phyloP scores from a whole-genome alignment of 2,113 vertebrate genomes.

The Festucalex cinctus region DNA sequence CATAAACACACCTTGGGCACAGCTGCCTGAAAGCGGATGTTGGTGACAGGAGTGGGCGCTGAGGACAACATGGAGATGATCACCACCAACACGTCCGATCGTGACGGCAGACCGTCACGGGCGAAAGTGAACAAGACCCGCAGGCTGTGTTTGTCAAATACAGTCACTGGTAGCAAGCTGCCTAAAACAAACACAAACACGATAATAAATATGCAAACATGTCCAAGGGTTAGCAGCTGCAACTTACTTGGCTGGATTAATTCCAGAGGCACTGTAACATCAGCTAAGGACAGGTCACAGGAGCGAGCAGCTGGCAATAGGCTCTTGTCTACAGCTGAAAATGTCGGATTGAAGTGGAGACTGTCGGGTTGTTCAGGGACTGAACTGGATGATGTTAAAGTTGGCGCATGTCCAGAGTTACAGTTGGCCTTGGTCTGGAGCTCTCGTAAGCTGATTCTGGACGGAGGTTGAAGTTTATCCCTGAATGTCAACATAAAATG shows the following conservation, averaged over 20 bases:
- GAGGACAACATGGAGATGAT: slow-evolving; percentile 97
- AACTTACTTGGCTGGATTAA: slow-evolving; percentile 94
- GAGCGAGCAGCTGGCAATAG: slow-evolving; percentile 27
- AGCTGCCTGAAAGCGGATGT: slow-evolving; percentile 92
- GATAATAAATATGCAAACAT: neutral
- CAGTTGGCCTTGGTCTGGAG: slow-evolving; percentile 80
- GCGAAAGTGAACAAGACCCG: slow-evolving; percentile 94
- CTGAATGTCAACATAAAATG: slow-evolving; percentile 54
- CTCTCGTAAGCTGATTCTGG: slow-evolving; percentile 85
- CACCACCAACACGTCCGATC: slow-evolving; percentile 89
- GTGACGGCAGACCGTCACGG: slow-evolving; percentile 80
- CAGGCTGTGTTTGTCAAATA: slow-evolving; percentile 91
- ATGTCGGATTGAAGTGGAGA: slow-evolving; percentile 2
- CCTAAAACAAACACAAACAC: slow-evolving; percentile 65
- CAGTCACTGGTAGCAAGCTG: slow-evolving; percentile 89
- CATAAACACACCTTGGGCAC: slow-evolving; percentile 69
- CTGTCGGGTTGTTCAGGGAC: slow-evolving; percentile 53
- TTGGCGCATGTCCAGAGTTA: slow-evolving; percentile 29
- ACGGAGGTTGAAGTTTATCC: slow-evolving; percentile 83
- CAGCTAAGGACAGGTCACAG: slow-evolving; percentile 79
- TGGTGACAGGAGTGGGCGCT: slow-evolving; percentile 83
- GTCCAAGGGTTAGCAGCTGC: neutral
- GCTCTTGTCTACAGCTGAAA: neutral
- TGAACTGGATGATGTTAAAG: neutral
- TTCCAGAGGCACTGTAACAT: slow-evolving; percentile 87